Evolutionary conservation across 2,888 invertebrate species (phyloP).

Genomic region (Papilio demoleus): DNA sequence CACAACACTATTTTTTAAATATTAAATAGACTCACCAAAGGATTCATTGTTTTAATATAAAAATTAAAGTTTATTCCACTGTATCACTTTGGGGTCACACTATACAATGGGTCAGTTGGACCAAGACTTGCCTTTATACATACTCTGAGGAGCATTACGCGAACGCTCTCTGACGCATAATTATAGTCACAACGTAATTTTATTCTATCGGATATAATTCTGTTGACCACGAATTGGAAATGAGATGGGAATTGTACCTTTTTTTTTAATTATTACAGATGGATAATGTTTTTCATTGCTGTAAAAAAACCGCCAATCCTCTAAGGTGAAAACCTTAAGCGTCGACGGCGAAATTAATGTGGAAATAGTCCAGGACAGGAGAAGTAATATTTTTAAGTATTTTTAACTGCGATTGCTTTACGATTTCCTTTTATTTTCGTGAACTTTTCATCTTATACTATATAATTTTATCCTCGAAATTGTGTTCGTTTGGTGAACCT

Average conservation of each 20-base stretch:
- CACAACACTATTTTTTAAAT: neutral
- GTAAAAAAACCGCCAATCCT: too few species aligned
- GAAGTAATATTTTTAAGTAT: too few species aligned
- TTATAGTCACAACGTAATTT: constrained; percentile 30
- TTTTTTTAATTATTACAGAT: neutral
- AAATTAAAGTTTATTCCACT: neutral
- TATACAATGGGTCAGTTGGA: neutral
- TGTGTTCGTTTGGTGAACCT: neutral
- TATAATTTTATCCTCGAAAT: neutral
- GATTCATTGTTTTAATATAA: constrained; percentile 7
- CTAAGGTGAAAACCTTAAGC: too few species aligned
- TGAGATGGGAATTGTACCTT: neutral
- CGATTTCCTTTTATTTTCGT: too few species aligned
- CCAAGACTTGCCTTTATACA: constrained; percentile 43
- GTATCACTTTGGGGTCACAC: constrained; percentile 16
- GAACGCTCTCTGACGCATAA: constrained; percentile 41
- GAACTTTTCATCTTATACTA: neutral
- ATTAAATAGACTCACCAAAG: constrained; percentile 31
- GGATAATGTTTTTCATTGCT: too few species aligned
- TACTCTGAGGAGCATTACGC: constrained; percentile 43
- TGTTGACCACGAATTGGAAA: neutral
- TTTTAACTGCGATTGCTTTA: too few species aligned
- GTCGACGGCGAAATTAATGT: too few species aligned
- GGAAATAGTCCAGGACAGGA: too few species aligned
- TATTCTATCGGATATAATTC: neutral